These are phyloP conservation scores for Martes flavigula DNA, from an alignment of 2,797 vertebrate genomes.

Conservation along the genomic window DNA sequence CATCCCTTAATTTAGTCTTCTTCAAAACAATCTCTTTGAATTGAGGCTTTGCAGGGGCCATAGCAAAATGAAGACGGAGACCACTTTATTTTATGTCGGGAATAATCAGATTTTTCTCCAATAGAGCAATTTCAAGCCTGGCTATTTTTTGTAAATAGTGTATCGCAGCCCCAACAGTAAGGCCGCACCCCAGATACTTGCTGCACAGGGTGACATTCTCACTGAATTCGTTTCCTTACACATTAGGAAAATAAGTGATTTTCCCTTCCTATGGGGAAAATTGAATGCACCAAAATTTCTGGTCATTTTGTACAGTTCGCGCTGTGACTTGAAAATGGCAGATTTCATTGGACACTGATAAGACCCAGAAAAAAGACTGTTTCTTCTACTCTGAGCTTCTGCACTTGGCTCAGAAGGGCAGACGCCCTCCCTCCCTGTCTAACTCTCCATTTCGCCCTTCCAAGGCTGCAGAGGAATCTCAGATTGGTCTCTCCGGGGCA, in stretches of 20 bases:
- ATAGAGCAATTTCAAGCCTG: conserved; percentile 62
- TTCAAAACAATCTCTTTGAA: conserved; percentile 46
- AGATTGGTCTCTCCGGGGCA: neutral
- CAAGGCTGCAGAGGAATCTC: neutral
- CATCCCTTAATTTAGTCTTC: conserved; percentile 38
- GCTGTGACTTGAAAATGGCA: conserved; percentile 36
- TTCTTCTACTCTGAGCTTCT: neutral
- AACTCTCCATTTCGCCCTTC: neutral
- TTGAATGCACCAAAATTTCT: conserved; percentile 40
- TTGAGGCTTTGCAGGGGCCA: conserved; percentile 55
- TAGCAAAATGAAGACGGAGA: conserved; percentile 62
- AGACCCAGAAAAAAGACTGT: neutral
- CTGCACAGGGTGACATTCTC: neutral
- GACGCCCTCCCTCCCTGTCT: neutral
- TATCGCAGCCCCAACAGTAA: neutral
- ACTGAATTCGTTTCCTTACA: conserved; percentile 40
- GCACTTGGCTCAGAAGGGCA: neutral
- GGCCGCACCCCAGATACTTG: neutral
- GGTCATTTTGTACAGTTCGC: conserved; percentile 61
- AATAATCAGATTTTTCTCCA: conserved; percentile 66
- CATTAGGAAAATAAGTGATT: conserved; percentile 66
- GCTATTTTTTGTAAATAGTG: conserved; percentile 65
- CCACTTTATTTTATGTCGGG: conserved; percentile 68
- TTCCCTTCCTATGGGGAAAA: conserved; percentile 61
- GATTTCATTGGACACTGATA: conserved; percentile 1